These are phyloP conservation scores for Micromussa lordhowensis DNA, from an alignment of 92 coral and sea anemone genomes.

Conservation along the genomic window DNA sequence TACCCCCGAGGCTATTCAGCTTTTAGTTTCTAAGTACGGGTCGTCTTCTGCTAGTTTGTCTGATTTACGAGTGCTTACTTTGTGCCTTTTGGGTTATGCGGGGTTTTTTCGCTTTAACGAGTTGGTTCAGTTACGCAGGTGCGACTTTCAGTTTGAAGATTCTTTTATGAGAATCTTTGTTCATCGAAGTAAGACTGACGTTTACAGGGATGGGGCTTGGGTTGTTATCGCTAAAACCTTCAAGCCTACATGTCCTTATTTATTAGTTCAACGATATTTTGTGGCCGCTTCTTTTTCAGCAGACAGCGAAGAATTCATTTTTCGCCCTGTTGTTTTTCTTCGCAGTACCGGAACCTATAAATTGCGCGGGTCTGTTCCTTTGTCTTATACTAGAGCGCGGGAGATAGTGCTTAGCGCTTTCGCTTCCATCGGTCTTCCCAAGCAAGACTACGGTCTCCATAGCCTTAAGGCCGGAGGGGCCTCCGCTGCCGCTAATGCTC, in stretches of 20 bases:
- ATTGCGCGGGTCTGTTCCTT: neutral
- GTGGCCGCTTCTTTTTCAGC: slow-evolving; percentile 10
- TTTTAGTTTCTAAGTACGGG: no score
- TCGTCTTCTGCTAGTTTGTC: no score
- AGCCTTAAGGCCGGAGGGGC: neutral
- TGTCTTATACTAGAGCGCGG: neutral
- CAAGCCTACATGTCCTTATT: no score
- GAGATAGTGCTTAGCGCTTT: neutral
- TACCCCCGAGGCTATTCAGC: neutral
- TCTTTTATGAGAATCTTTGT: no score
- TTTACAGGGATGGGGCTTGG: no score
- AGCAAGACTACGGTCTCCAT: slow-evolving; percentile 19
- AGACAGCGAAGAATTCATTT: slow-evolving; percentile 23
- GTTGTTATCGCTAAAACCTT: no score
- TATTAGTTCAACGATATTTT: neutral
- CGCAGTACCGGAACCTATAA: neutral
- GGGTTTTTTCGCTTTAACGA: no score
- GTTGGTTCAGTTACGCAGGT: no score
- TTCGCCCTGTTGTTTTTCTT: slow-evolving; percentile 4
- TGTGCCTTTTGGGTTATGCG: neutral
- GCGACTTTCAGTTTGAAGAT: no score
- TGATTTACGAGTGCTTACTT: no score
- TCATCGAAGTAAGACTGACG: no score
- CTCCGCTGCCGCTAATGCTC: no score
- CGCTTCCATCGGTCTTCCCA: slow-evolving; percentile 4